Evolutionary conservation across 2,797 vertebrate genomes (phyloP).

Genomic region (Mus minutoides): DNA sequence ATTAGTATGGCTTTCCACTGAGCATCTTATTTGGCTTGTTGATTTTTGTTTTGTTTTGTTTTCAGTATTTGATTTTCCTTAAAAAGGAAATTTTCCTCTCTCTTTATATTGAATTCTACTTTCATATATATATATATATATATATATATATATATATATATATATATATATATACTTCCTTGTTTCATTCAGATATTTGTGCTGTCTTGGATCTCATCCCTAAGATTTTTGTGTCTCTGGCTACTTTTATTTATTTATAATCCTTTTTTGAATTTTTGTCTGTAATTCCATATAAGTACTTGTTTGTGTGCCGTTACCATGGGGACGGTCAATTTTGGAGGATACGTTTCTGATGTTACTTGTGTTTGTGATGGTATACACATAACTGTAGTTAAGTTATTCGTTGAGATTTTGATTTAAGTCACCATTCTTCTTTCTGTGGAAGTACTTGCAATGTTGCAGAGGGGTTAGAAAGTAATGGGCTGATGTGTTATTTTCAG

Average conservation of each 20-base stretch:
- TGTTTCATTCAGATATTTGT: not conserved
- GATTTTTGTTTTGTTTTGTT: too few relatives aligned
- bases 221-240: not conserved
- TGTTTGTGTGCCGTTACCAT: not conserved
- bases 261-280: not conserved
- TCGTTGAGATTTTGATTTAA: not conserved
- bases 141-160: too few relatives aligned
- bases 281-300: not conserved
- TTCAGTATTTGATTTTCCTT: not conserved
- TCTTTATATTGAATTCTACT: not conserved
- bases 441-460: not conserved
- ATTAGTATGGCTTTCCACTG: not conserved
- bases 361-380: not conserved
- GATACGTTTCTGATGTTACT: not conserved
- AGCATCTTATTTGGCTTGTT: not conserved
- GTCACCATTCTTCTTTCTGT: not conserved
- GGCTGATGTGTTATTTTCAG: not conserved
- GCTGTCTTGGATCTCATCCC: not conserved
- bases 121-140: not conserved
- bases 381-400: not conserved
- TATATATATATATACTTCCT: not conserved
- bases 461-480: not conserved
- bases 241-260: not conserved
- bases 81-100: not conserved
- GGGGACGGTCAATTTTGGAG: not conserved